A percentile compares a stretch with the other conserved stretches of the same genome.
Evolutionary conservation across 2,113 vertebrate genomes (phyloP).

Genomic region (Oreamnos americanus): DNA sequence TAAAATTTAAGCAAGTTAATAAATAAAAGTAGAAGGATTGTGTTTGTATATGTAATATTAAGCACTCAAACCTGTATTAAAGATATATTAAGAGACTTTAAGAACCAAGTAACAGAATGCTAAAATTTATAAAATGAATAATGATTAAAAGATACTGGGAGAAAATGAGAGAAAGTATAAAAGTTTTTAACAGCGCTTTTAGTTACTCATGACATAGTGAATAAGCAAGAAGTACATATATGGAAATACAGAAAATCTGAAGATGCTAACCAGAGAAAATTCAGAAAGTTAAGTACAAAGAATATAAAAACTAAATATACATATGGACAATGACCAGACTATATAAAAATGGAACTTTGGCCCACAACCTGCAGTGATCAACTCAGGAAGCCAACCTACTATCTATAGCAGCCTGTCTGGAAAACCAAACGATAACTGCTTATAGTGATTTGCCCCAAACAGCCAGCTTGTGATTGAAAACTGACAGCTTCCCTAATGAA

Average conservation of each 20-base stretch:
- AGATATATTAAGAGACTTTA: not conserved
- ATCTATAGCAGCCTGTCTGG: not conserved
- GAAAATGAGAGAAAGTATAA: not conserved
- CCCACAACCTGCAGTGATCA: not conserved
- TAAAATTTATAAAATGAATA: not conserved
- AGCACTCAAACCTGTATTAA: not conserved
- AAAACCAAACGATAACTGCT: not conserved
- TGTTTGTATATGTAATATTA: not conserved
- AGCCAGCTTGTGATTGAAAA: not conserved
- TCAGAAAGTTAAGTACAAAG: not conserved
- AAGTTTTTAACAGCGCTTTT: not conserved
- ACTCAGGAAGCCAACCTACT: not conserved
- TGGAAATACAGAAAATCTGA: not conserved
- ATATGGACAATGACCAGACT: not conserved
- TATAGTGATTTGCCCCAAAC: not conserved
- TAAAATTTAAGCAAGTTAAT: not conserved
- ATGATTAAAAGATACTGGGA: not conserved
- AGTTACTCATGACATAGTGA: not conserved
- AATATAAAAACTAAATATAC: not conserved
- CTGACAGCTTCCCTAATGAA: not conserved
- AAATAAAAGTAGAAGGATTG: not conserved
- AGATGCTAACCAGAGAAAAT: not conserved
- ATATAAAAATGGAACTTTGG: not conserved
- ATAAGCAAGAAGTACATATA: not conserved
- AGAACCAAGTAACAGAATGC: not conserved